A percentile compares a stretch with the other conserved stretches of the same genome.
Conservation (phyloP, 2,888 invertebrate species). For the Aspidiotus destructor region DNA sequence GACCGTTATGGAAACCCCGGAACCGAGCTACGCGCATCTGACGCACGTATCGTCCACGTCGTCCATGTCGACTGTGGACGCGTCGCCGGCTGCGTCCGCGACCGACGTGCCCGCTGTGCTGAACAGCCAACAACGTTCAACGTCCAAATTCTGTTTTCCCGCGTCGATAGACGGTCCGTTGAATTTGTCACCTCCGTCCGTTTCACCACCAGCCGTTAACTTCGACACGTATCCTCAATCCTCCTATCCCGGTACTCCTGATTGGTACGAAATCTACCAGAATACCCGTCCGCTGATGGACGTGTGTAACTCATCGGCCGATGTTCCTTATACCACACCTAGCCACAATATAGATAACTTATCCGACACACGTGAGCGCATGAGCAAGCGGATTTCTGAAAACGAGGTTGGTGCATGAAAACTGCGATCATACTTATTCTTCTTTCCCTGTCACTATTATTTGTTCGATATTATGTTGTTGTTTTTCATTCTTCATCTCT, state of each 20-base stretch:
- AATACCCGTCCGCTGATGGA: constrained; percentile 44
- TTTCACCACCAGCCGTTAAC: constrained; percentile 44
- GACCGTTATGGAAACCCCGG: neutral
- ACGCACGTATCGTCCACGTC: constrained; percentile 24
- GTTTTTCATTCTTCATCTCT: neutral
- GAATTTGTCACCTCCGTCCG: constrained; percentile 1
- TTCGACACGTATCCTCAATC: constrained; percentile 46
- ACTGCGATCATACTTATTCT: constrained; percentile 4
- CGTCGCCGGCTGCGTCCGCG: constrained; percentile 10
- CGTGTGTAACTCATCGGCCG: constrained; percentile 15
- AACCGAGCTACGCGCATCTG: constrained; percentile 10
- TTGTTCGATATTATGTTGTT: neutral
- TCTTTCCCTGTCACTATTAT: too few species aligned
- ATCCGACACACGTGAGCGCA: neutral
- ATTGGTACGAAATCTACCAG: constrained; percentile 46
- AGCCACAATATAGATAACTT: neutral
- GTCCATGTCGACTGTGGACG: constrained; percentile 8
- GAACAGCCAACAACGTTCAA: neutral
- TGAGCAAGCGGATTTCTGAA: constrained; percentile 18
- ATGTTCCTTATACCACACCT: neutral
- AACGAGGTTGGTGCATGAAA: constrained; percentile 31
- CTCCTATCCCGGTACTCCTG: constrained; percentile 46
- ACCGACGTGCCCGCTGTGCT: neutral
- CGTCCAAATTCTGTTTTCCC: neutral
- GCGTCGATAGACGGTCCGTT: neutral